Conservation (phyloP, 2,797 vertebrate species). For the Siniperca scherzeri region DNA sequence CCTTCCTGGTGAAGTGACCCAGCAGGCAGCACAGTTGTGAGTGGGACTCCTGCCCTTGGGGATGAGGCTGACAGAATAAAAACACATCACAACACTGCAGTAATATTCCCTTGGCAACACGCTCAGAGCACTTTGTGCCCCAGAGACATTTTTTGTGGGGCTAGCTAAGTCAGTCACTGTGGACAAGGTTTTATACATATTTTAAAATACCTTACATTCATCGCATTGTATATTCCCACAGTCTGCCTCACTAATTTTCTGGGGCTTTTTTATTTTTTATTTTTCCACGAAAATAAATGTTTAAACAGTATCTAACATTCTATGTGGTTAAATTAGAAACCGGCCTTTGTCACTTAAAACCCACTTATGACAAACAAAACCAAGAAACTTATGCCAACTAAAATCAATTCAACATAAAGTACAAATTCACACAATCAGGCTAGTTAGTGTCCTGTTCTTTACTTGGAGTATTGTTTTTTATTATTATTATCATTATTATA, state of each 20-base stretch:
- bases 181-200: background rate
- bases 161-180: background rate
- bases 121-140: conserved; percentile 73
- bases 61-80: conserved; percentile 80
- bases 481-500: too few relatives aligned
- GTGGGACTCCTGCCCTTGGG: conserved; percentile 71
- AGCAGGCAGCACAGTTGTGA: conserved; percentile 73
- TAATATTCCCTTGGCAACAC: conserved; percentile 79
- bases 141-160: conserved; percentile 59
- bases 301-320: conserved; percentile 16
- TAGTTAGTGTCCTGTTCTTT: background rate
- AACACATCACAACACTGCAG: conserved; percentile 79
- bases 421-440: background rate
- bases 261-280: background rate
- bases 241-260: background rate
- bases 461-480: background rate
- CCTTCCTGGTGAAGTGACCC: conserved; percentile 68
- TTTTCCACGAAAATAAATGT: conserved; percentile 18
- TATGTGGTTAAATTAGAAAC: conserved; percentile 8
- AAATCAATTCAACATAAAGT: background rate
- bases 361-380: conserved; percentile 6
- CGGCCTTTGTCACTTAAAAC: background rate
- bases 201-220: background rate
- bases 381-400: background rate
- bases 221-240: background rate